Conservation (phyloP, 2,888 invertebrate species). For the Latrodectus hesperus region DNA sequence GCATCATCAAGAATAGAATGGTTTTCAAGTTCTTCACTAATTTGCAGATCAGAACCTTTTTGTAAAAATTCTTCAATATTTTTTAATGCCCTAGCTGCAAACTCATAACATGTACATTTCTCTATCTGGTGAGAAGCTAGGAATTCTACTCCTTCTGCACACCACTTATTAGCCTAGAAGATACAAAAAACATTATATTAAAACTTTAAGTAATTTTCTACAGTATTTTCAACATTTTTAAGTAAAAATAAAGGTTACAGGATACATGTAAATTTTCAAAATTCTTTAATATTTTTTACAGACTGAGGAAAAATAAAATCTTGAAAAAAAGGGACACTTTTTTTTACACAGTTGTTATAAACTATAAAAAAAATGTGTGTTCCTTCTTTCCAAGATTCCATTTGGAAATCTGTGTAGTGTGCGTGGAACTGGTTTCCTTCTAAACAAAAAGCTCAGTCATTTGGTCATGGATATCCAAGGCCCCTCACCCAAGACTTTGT, state of each 20-base stretch:
- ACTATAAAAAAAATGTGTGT: no score
- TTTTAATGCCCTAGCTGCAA: conserved; percentile 82
- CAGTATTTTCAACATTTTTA: neutral
- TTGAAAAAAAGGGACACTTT: no score
- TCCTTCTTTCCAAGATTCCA: no score
- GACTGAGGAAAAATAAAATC: no score
- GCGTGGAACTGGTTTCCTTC: neutral
- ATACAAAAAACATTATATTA: neutral
- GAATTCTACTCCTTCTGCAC: conserved; percentile 89
- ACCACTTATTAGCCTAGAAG: conserved; percentile 85
- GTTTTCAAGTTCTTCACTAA: conserved; percentile 85
- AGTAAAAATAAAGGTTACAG: neutral
- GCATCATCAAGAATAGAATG: conserved; percentile 86
- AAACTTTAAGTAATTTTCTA: neutral
- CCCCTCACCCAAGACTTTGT: neutral
- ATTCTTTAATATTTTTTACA: no score
- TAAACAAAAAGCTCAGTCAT: neutral
- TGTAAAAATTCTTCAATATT: conserved; percentile 87
- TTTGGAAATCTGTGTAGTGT: no score
- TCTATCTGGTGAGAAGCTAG: conserved; percentile 87
- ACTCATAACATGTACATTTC: conserved; percentile 81
- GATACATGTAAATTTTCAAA: neutral
- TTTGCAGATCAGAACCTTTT: conserved; percentile 85
- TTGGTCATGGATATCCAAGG: neutral
- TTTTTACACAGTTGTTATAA: no score